These are phyloP conservation scores for Brachionus rotundiformis DNA, from an alignment of 1,140 invertebrate species.

Conservation along the genomic window DNA sequence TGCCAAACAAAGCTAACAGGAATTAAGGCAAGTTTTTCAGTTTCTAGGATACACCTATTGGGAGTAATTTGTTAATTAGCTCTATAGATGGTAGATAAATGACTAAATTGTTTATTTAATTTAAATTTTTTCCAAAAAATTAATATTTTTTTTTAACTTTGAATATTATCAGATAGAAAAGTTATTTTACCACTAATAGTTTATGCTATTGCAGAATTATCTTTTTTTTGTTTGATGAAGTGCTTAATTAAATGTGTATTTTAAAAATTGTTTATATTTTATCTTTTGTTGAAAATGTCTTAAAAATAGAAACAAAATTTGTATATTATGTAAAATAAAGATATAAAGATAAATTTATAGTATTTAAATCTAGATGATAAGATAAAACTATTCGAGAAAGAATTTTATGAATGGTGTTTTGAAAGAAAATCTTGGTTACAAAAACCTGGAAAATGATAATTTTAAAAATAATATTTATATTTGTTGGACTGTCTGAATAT, in stretches of 20 bases:
- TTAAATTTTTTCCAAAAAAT: too few species aligned
- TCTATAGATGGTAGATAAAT: not conserved
- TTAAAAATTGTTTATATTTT: too few species aligned
- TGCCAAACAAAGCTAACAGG: not conserved
- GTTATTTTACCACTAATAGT: too few species aligned
- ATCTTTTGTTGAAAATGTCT: too few species aligned
- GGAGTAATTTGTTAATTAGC: not conserved
- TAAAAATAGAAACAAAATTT: too few species aligned
- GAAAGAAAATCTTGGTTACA: not conserved
- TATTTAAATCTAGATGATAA: not conserved
- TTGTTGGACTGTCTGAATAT: not conserved
- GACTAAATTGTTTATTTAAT: too few species aligned
- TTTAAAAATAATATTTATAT: not conserved
- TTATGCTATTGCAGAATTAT: too few species aligned
- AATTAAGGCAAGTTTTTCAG: not conserved
- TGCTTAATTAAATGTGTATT: too few species aligned
- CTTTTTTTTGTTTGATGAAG: too few species aligned
- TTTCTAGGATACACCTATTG: not conserved
- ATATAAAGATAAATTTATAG: not conserved
- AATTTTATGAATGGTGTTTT: constrained; percentile 14
- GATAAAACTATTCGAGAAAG: not conserved
- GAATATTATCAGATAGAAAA: too few species aligned
- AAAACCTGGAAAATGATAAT: constrained; percentile 5
- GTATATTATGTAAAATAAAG: not conserved
- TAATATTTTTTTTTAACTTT: too few species aligned